A percentile compares a stretch with the other conserved stretches of the same genome.
Evolutionary conservation across 2,888 invertebrate genomes (phyloP).

Genomic region (Myopa testacea): DNA sequence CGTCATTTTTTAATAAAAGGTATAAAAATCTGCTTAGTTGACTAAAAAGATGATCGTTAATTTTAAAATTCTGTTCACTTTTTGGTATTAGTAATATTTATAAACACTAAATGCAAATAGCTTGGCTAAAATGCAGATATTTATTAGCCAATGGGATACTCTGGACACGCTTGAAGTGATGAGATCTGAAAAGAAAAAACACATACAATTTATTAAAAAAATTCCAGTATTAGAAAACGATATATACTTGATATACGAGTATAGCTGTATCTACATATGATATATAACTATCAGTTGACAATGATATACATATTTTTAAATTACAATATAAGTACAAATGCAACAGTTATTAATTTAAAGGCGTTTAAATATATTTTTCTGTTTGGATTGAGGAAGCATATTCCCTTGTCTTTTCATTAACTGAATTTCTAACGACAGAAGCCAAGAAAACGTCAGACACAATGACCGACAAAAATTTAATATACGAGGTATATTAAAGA

Average conservation of each 20-base stretch:
- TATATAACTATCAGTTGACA: too few relatives aligned
- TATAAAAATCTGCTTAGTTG: constrained; percentile 33
- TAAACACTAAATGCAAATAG: constrained; percentile 15
- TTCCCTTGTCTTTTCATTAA: constrained; percentile 10
- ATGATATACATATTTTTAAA: too few relatives aligned
- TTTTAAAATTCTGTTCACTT: constrained; percentile 1
- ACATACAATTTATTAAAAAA: neutral
- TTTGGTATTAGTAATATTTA: neutral
- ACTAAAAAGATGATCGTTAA: constrained; percentile 21
- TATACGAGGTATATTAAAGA: too few relatives aligned
- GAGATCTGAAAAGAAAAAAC: constrained; percentile 46
- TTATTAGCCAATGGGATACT: neutral
- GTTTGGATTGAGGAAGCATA: too few relatives aligned
- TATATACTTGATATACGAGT: too few relatives aligned
- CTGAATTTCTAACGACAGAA: neutral
- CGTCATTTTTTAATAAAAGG: constrained; percentile 32
- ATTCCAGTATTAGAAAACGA: neutral
- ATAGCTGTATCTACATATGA: too few relatives aligned
- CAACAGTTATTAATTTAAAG: neutral
- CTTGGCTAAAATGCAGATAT: constrained; percentile 2
- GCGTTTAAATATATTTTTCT: too few relatives aligned
- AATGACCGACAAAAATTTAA: constrained; percentile 29
- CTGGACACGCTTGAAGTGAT: constrained; percentile 30
- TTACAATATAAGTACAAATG: neutral
- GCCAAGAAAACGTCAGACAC: constrained; percentile 17